Percentiles rank a stretch among this genome's conserved stretches.
phyloP scores from a whole-genome alignment of 2,797 vertebrate genomes.

The Gymnocypris eckloni region DNA sequence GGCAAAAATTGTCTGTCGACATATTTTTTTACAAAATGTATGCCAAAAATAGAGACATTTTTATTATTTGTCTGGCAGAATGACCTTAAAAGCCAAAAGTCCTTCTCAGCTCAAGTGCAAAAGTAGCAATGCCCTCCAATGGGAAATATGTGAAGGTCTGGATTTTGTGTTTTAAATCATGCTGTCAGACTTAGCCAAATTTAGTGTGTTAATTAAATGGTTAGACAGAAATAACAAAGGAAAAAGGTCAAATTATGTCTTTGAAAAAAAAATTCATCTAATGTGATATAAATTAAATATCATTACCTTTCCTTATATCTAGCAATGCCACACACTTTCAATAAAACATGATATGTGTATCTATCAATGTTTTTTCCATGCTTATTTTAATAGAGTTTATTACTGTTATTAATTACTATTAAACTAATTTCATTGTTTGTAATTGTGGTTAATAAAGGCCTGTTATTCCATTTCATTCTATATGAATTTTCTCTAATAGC shows the following conservation, averaged over 20 bases:
- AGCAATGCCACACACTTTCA: not conserved
- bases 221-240: not conserved
- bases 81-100: not conserved
- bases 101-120: not conserved
- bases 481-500: not conserved
- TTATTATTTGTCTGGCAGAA: not conserved
- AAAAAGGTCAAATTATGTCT: not conserved
- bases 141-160: not conserved
- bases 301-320: not conserved
- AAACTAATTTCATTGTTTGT: not conserved
- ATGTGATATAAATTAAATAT: not conserved
- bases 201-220: not conserved
- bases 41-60: not conserved
- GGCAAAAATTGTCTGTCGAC: not conserved
- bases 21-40: too few species aligned
- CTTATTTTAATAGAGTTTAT: not conserved
- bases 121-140: slow-evolving; percentile 3
- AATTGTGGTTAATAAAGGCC: not conserved
- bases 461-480: not conserved
- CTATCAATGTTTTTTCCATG: slow-evolving; percentile 6
- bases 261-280: too few species aligned
- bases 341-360: not conserved
- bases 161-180: not conserved
- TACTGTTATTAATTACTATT: not conserved
- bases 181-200: not conserved